Evolutionary conservation across 2,797 vertebrate species (phyloP).

Genomic region (Epinephelus coioides): DNA sequence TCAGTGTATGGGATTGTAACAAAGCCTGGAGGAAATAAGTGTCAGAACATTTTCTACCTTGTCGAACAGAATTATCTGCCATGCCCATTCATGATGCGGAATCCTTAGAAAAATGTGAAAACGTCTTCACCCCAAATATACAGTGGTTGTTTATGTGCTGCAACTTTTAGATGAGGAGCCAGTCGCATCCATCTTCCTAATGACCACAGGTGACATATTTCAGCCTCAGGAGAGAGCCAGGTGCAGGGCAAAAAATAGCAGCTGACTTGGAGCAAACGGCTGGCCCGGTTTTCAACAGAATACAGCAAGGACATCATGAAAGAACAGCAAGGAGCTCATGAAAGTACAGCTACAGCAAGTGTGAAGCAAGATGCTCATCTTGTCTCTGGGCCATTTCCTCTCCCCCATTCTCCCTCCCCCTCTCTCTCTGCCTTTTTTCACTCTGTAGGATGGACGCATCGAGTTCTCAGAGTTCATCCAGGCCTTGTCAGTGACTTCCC

Average conservation of each 20-base stretch:
- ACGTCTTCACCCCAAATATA: conserved; percentile 10
- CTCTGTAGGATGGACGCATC: conserved; percentile 93
- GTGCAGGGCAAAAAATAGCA: conserved; percentile 82
- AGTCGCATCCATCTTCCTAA: conserved; percentile 78
- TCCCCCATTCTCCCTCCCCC: conserved; percentile 13
- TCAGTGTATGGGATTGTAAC: conserved; percentile 3
- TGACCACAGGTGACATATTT: conserved; percentile 78
- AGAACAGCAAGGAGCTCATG: conserved; percentile 46
- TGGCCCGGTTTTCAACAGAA: conserved; percentile 75
- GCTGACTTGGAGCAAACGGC: conserved; percentile 69
- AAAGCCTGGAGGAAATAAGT: conserved; percentile 34
- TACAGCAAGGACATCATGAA: conserved; percentile 62
- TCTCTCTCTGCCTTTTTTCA: conserved; percentile 30
- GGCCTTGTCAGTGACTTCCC: conserved; percentile 96
- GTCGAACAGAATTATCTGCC: conserved; percentile 30
- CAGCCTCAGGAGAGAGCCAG: conserved; percentile 76
- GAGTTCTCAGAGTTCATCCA: conserved; percentile 99
- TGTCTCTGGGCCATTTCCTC: conserved; percentile 29
- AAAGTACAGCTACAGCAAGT: conserved; percentile 42
- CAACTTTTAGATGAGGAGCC: conserved; percentile 57
- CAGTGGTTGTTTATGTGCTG: conserved; percentile 43
- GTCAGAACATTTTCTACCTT: conserved; percentile 31
- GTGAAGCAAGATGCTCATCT: conserved; percentile 48
- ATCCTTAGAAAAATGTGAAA: conserved; percentile 23
- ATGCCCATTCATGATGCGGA: conserved; percentile 28